A percentile compares a stretch with the other conserved stretches of the same genome.
Conservation (phyloP, 1,140 invertebrate genomes). For the Doryteuthis pealeii region DNA sequence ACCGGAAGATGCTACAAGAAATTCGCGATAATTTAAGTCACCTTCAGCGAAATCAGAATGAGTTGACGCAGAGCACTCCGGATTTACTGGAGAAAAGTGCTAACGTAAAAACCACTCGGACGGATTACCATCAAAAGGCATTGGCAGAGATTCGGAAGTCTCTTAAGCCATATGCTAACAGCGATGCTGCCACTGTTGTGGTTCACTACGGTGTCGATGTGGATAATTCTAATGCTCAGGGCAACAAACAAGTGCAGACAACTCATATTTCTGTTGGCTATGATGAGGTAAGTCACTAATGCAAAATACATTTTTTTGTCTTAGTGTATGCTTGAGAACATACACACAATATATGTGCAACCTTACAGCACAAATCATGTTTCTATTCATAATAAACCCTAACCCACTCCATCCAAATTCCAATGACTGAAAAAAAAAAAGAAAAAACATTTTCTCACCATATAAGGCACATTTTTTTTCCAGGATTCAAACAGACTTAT, state of each 20-base stretch:
- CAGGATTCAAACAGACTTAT: too few species aligned
- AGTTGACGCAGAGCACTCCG: conserved; percentile 29
- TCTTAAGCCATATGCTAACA: conserved; percentile 72
- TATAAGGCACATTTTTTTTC: too few species aligned
- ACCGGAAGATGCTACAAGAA: conserved; percentile 55
- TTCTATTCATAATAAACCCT: too few species aligned
- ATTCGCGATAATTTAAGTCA: conserved; percentile 54
- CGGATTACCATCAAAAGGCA: conserved; percentile 78
- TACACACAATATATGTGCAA: too few species aligned
- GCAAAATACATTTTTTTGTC: too few species aligned
- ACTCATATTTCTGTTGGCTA: conserved; percentile 42
- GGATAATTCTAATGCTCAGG: conserved; percentile 28
- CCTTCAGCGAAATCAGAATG: conserved; percentile 36
- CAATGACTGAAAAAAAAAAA: too few species aligned
- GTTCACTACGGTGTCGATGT: conserved; percentile 53
- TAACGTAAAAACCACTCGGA: conserved; percentile 14
- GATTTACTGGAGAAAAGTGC: conserved; percentile 35
- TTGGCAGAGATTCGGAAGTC: conserved; percentile 85
- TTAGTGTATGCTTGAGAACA: too few species aligned
- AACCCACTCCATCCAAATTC: too few species aligned
- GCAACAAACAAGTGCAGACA: conserved; percentile 33
- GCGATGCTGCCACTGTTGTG: conserved; percentile 66
- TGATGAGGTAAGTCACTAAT: conserved; percentile 46
- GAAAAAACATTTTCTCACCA: too few species aligned
- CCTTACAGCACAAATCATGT: too few species aligned